phyloP scores from a whole-genome alignment of 2,888 invertebrate genomes.

The Diloba caeruleocephala region DNA sequence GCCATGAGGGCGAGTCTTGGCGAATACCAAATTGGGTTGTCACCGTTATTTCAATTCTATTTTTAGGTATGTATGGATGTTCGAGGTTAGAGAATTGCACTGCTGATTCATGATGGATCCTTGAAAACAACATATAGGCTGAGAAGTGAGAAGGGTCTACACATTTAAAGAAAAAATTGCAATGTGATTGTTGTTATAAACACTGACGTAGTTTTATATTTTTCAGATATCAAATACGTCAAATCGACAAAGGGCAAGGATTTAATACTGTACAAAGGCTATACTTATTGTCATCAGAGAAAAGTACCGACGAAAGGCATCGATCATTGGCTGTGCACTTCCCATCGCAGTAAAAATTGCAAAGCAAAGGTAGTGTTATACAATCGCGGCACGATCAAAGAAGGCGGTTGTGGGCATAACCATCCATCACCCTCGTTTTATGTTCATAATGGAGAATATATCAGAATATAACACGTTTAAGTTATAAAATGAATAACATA shows the following conservation, averaged over 20 bases:
- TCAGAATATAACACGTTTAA: not conserved
- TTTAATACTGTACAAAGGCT: constrained; percentile 14
- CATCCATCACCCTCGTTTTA: constrained; percentile 1
- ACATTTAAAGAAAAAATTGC: not conserved
- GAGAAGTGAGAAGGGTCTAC: no score
- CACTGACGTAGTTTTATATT: no score
- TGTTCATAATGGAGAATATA: not conserved
- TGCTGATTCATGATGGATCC: no score
- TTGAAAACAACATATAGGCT: no score
- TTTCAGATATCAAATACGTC: constrained; percentile 16
- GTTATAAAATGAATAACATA: no score
- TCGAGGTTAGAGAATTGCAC: no score
- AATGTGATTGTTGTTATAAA: no score
- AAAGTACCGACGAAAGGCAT: constrained; percentile 1
- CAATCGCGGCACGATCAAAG: not conserved
- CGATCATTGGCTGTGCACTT: constrained; percentile 31
- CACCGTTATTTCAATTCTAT: no score
- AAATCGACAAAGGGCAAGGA: constrained; percentile 19
- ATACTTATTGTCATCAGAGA: constrained; percentile 20
- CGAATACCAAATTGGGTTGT: no score
- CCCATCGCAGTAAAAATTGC: constrained; percentile 27
- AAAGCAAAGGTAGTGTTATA: constrained; percentile 22
- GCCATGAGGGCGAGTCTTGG: no score
- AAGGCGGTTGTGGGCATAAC: constrained; percentile 11
- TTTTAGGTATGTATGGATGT: no score